Percentiles rank a stretch among this genome's conserved stretches.
phyloP scores from a whole-genome alignment of 2,113 vertebrate species.

The Rynchops niger region DNA sequence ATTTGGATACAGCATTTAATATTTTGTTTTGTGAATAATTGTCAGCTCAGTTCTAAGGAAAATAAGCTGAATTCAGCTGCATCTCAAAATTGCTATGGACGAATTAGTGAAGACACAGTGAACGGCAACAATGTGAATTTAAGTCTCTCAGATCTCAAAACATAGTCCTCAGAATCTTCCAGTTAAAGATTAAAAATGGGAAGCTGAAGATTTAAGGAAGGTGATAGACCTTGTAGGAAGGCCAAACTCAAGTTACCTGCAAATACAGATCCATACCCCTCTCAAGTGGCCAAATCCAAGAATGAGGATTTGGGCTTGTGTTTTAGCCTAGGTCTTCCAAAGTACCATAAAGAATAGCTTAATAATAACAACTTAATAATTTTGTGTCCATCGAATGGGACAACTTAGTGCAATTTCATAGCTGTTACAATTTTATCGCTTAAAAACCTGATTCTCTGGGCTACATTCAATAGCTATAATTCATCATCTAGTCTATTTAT shows the following conservation, averaged over 20 bases:
- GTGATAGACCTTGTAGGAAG: background rate
- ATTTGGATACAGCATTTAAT: background rate
- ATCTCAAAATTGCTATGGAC: background rate
- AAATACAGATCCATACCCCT: background rate
- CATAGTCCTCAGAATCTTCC: background rate
- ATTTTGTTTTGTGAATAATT: background rate
- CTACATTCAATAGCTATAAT: background rate
- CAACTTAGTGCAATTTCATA: background rate
- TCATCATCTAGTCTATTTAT: background rate
- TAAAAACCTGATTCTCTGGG: background rate
- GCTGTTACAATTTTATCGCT: background rate
- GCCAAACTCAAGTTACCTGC: background rate
- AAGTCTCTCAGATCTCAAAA: background rate
- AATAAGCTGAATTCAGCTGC: background rate
- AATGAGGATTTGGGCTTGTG: background rate
- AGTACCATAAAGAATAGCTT: background rate
- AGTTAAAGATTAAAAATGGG: background rate
- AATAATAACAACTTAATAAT: background rate
- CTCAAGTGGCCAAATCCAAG: background rate
- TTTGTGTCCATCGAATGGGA: background rate
- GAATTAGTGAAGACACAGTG: background rate
- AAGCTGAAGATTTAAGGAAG: background rate
- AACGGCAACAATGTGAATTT: background rate
- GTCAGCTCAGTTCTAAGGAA: background rate
- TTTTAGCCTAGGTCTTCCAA: background rate